phyloP scores from a whole-genome alignment of 2,113 vertebrate species.

The Xiphias gladius region DNA sequence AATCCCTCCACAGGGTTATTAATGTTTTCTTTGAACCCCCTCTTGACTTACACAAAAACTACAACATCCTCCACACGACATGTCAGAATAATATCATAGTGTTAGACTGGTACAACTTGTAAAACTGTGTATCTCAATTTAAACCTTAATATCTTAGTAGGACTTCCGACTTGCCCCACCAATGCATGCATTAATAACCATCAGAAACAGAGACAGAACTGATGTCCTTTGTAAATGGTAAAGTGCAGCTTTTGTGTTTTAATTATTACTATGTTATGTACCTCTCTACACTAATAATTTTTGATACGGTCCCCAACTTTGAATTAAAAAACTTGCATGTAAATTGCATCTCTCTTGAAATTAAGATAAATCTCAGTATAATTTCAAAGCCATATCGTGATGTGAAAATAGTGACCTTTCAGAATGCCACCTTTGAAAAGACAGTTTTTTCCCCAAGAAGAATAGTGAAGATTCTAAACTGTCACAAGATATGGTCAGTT shows the following conservation, averaged over 20 bases:
- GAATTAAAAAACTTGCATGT: background rate
- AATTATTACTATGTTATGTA: background rate
- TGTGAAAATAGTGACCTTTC: conserved; percentile 11
- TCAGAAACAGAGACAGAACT: background rate
- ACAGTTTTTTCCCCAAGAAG: conserved; percentile 51
- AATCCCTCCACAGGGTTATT: too few species aligned
- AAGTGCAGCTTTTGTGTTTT: too few species aligned
- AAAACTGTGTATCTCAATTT: too few species aligned
- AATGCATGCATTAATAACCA: too few species aligned
- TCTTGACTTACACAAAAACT: too few species aligned
- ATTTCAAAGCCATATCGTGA: conserved; percentile 4
- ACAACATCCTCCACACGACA: too few species aligned
- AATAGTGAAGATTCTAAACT: conserved; percentile 30
- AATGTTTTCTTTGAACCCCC: too few species aligned
- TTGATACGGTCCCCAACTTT: background rate
- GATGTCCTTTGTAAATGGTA: background rate
- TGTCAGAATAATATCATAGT: too few species aligned
- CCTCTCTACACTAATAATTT: background rate
- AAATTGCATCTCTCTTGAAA: conserved; percentile 3
- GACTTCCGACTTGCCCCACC: background rate
- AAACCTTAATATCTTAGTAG: background rate
- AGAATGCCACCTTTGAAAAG: conserved; percentile 13
- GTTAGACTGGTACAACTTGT: too few species aligned
- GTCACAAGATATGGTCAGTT: conserved; percentile 18
- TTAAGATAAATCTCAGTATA: background rate